Evolutionary conservation across 2,113 vertebrate genomes (phyloP), one percentile per base, ranked within the genome.

Genomic region (Chamaea fasciata): DNA sequence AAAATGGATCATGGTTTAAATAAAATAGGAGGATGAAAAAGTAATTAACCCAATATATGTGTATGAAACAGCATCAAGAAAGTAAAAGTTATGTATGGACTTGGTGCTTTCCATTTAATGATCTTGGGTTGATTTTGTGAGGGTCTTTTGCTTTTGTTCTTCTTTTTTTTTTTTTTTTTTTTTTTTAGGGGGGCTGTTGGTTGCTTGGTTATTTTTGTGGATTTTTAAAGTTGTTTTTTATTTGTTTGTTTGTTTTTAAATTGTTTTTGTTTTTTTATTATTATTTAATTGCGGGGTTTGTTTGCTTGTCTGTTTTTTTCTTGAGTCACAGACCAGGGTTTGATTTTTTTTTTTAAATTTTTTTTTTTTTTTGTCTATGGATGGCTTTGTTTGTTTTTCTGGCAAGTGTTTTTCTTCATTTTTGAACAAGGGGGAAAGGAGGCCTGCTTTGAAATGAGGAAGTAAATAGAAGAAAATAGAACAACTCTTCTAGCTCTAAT

Each of bases 21-120:
- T 56, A 68, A 5, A 84, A 17, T 13, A 74, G 13, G 11, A 47
- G 6, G 7, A 83, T 30, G 10, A 79, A 82, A 67, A 69, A 44
- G 11, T 50, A 20, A 37, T 52, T 77, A 81, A 57, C 7, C 3
- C 4, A 74, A 39, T n/a, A 6, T 18, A 27, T 14, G 8, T 42
- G 3, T 86, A 37, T 71, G 17, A 64, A 92, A 62, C 14, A 76
- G 6, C 50, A 82, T 3, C 27, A 53, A 69, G n/a, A 86, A 86
- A 46, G 6, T 20, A 67, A 63, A 63, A 8, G 1, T 75, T 33
- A 46, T 46, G 7, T 22, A 52, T 0, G 0, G 0, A 90, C 4
- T 47, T 49, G 8, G 1, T 60, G 6, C 33, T 83, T 92, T 79
- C 33, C 9, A n/a, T 80, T 56, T 83, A 12, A 41, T 22, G 2